Conservation (phyloP, 2,888 invertebrate species). For the Notocelia uddmanniana region DNA sequence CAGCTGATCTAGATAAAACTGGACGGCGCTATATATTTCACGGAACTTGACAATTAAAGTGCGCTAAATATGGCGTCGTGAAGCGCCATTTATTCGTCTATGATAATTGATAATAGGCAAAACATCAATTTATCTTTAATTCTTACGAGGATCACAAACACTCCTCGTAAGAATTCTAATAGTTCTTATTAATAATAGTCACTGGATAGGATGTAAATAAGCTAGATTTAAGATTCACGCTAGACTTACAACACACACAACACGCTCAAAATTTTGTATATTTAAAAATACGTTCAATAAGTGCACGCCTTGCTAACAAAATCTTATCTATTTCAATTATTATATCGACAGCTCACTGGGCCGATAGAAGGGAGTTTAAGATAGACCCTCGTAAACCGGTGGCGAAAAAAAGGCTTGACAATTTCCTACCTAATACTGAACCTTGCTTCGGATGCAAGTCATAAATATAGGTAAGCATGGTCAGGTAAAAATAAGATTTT, state of each 20-base stretch:
- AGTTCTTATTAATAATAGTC: neutral
- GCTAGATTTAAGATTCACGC: neutral
- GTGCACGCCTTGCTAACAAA: conserved; percentile 53
- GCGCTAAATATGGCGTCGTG: no score
- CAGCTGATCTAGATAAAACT: no score
- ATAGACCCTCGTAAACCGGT: neutral
- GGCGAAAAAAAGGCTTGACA: conserved; percentile 10
- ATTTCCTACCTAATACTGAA: conserved; percentile 25
- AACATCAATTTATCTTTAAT: no score
- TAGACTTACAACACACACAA: neutral
- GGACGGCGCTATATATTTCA: no score
- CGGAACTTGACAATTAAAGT: no score
- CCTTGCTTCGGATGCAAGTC: conserved; percentile 60
- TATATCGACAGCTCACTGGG: conserved; percentile 16
- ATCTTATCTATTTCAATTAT: conserved; percentile 54
- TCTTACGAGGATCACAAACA: no score
- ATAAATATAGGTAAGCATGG: conserved; percentile 60
- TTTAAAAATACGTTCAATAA: neutral
- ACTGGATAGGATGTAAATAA: neutral
- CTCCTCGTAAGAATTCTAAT: no score
- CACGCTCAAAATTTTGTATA: neutral
- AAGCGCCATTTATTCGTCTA: no score
- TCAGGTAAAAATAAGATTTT: conserved; percentile 57
- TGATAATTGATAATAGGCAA: no score
- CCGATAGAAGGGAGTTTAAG: conserved; percentile 3